Conservation (phyloP, 2,888 invertebrate genomes). For the Dryococelus australis region DNA sequence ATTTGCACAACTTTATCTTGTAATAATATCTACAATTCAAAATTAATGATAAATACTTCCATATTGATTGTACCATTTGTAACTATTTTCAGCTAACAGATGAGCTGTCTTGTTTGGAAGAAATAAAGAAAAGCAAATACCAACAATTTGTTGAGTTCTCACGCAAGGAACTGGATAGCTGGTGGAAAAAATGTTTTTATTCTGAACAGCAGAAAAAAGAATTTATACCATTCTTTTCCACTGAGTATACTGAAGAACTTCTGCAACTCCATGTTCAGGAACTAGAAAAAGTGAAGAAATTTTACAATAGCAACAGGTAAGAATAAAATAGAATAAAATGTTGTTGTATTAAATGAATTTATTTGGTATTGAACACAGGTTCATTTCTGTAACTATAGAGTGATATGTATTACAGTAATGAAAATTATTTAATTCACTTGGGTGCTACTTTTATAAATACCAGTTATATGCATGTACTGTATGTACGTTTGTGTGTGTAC, state of each 20-base stretch:
- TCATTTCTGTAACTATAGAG: too few species aligned
- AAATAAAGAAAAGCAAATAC: not conserved
- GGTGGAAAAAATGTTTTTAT: conserved; percentile 4
- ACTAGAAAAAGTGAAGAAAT: not conserved
- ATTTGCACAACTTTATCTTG: too few species aligned
- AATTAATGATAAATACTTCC: too few species aligned
- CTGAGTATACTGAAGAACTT: not conserved
- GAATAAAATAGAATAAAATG: not conserved
- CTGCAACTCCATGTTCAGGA: not conserved
- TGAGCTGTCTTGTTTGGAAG: not conserved
- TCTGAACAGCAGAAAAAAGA: not conserved
- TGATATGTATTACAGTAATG: too few species aligned
- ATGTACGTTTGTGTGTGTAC: too few species aligned
- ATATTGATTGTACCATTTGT: too few species aligned
- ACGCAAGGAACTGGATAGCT: not conserved
- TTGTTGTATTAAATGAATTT: too few species aligned
- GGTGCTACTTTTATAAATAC: too few species aligned
- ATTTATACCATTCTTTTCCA: not conserved
- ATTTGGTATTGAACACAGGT: too few species aligned
- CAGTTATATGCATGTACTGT: too few species aligned
- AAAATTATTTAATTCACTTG: too few species aligned
- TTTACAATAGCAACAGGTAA: not conserved
- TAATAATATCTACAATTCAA: too few species aligned
- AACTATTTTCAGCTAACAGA: not conserved
- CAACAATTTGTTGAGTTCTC: not conserved